These are phyloP conservation scores for Eulemur rubriventer DNA, from an alignment of 2,797 vertebrate species.

Conservation along the genomic window DNA sequence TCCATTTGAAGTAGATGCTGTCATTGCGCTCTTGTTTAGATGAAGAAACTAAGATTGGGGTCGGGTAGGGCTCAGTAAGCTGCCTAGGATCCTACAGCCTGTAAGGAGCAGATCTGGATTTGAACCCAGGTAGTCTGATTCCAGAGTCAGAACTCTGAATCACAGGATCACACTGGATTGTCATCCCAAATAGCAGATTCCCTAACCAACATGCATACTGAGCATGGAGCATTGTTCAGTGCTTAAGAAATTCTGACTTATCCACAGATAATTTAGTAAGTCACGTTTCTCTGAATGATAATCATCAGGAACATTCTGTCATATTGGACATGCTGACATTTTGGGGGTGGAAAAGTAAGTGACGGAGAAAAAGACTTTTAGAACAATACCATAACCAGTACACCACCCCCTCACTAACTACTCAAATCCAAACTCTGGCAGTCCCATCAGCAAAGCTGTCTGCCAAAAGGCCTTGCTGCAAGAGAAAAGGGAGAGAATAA, in stretches of 20 bases:
- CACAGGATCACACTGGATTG: background rate
- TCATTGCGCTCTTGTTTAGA: background rate
- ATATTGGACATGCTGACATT: constrained; percentile 67
- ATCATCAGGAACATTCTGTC: constrained; percentile 65
- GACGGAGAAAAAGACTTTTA: constrained; percentile 63
- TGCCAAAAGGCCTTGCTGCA: constrained; percentile 54
- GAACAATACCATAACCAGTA: constrained; percentile 71
- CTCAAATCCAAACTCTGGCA: constrained; percentile 65
- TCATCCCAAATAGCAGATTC: background rate
- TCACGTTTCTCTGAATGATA: constrained; percentile 53
- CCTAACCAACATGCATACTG: background rate
- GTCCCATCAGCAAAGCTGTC: constrained; percentile 23
- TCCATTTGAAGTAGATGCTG: background rate
- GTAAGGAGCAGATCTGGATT: background rate
- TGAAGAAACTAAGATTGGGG: background rate
- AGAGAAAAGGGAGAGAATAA: background rate
- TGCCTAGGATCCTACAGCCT: background rate
- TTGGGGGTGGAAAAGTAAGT: constrained; percentile 66
- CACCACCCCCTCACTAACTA: constrained; percentile 68
- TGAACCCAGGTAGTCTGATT: background rate
- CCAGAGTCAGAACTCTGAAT: background rate
- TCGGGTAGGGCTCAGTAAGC: background rate
- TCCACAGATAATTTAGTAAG: constrained; percentile 62
- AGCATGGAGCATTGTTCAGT: background rate
- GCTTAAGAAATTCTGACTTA: constrained; percentile 34